These are phyloP conservation scores for Halcyon smyrnensis DNA, from an alignment of 2,797 vertebrate species.

Conservation along the genomic window DNA sequence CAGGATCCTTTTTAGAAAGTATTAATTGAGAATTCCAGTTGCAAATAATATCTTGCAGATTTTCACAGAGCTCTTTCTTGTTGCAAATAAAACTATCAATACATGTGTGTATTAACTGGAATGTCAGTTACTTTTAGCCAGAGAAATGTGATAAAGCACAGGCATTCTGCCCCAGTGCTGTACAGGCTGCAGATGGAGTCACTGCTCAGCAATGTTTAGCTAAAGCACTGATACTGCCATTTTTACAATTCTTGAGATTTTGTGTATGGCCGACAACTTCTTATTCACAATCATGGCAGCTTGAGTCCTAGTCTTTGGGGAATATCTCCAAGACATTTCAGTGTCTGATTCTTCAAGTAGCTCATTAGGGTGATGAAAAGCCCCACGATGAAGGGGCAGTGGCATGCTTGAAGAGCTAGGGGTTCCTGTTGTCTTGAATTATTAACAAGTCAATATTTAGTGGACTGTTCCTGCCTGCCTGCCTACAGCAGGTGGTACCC, in stretches of 20 bases:
- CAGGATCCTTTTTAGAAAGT: not conserved
- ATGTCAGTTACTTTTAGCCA: not conserved
- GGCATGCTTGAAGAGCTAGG: constrained; percentile 69
- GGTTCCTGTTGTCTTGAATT: constrained; percentile 78
- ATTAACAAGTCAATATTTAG: constrained; percentile 78
- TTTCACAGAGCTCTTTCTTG: not conserved
- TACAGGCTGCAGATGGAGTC: not conserved
- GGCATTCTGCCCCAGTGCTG: not conserved
- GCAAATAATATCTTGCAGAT: not conserved
- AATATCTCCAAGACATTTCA: constrained; percentile 65
- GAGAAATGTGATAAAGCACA: not conserved
- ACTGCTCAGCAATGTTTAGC: not conserved
- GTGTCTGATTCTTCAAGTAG: constrained; percentile 66
- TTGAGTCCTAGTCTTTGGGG: constrained; percentile 50
- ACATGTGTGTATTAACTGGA: not conserved
- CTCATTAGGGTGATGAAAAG: constrained; percentile 78
- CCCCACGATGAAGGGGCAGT: constrained; percentile 69
- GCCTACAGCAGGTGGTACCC: constrained; percentile 80
- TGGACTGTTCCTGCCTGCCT: constrained; percentile 69
- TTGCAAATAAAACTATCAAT: not conserved
- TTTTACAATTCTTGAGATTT: not conserved
- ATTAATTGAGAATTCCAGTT: not conserved
- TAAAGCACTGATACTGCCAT: not conserved
- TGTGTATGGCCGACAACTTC: not conserved
- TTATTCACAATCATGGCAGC: constrained; percentile 16